Percentiles rank a stretch among this genome's conserved stretches.
These are phyloP conservation scores for Bettongia penicillata DNA, from an alignment of 2,113 vertebrate species.

Conservation along the genomic window DNA sequence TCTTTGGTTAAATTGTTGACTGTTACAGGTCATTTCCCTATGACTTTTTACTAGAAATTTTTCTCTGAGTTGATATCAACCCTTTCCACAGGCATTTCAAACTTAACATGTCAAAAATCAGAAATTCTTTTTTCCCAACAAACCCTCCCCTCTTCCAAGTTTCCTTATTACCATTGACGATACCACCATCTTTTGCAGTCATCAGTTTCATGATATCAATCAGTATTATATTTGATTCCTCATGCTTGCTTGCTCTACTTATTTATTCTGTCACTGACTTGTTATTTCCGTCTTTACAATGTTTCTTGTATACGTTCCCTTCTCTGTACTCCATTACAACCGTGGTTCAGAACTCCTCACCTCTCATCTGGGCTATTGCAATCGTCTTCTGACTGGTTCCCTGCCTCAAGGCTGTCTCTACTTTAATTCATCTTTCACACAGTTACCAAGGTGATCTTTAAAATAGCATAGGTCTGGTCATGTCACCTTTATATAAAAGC, in stretches of 20 bases:
- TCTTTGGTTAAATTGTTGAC: not conserved
- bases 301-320: not conserved
- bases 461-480: not conserved
- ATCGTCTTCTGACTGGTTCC: not conserved
- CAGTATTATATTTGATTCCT: not conserved
- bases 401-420: not conserved
- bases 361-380: not conserved
- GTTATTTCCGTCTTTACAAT: not conserved
- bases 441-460: not conserved
- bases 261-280: not conserved
- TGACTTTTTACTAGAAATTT: not conserved
- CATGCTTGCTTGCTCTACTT: not conserved
- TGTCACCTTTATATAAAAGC: not conserved
- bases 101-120: not conserved
- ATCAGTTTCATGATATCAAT: not conserved
- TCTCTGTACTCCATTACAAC: not conserved
- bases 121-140: not conserved
- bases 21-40: not conserved
- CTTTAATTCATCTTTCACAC: not conserved
- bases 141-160: not conserved
- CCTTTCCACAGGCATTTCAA: not conserved
- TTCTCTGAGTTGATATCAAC: not conserved
- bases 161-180: not conserved
- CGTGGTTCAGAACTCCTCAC: not conserved
- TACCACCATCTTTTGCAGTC: not conserved